Evolutionary conservation across 2,797 vertebrate genomes (phyloP), one percentile per base, ranked within the genome.

Genomic region (Cuniculus paca): DNA sequence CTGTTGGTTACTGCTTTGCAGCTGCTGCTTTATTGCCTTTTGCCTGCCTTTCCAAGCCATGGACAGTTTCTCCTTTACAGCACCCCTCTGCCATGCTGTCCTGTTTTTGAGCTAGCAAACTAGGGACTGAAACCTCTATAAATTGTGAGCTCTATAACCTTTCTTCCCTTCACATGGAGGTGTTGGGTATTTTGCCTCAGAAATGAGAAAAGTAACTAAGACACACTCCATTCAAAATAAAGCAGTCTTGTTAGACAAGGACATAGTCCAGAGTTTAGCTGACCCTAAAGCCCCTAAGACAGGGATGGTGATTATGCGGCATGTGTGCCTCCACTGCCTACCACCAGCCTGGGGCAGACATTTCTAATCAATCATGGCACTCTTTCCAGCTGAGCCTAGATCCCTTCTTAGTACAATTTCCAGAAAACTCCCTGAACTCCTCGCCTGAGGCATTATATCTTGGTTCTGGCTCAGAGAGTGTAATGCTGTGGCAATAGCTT

Each of bases 321-420:
- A 56, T 8, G 19, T 12, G 11, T 14, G 68, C 39, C 36, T 74
- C 61, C 1, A 1, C 54, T 36, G 24, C 14, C 82, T 56, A 17
- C 34, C n/a, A 8, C 80, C 36, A 50, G 54, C 36, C 84, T 11
- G 5, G 65, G 39, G 24, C 92, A 96, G 95, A 97, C 90, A 88
- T 88, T 79, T 48, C 90, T 92, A 96, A 95, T 92, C 11, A 28
- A 95, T 92, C 39, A 1, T 0, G 20, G 34, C 39, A 20, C 60
- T 83, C n/a, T 16, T 63, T 80, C 82, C 89, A 36, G 9, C 74
- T 50, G 31, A 89, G 68, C 72, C 45, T 50, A 7, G 9, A 36
- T 34, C 48, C 11, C 80, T 52, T 82, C 61, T 88, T 70, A 42
- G 75, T 52, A 54, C n/a, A 45, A 1, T 0, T n/a, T 14, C 81